A percentile compares a stretch with the other conserved stretches of the same genome.
Evolutionary conservation across 2,113 vertebrate species (phyloP).

Genomic region (Chionodraco myersi): DNA sequence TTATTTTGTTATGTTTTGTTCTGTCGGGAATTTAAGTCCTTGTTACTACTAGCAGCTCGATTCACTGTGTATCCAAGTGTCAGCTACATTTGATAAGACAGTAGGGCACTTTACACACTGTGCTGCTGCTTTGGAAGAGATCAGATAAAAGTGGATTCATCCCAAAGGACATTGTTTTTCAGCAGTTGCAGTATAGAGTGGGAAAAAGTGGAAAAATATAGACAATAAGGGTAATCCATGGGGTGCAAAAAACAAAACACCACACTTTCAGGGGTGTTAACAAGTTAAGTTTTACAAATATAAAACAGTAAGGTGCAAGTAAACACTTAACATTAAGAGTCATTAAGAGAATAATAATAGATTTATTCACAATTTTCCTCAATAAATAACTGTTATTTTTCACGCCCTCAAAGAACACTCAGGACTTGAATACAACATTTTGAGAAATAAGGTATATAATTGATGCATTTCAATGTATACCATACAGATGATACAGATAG

Average conservation of each 20-base stretch:
- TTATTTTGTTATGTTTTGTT: slow-evolving; percentile 19
- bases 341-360: neutral
- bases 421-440: neutral
- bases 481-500: neutral
- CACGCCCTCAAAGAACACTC: neutral
- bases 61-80: neutral
- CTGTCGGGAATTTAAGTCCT: neutral
- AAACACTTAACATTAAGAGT: neutral
- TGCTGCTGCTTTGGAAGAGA: neutral
- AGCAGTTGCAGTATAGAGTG: neutral
- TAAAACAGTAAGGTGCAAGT: neutral
- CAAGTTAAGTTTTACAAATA: neutral
- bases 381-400: neutral
- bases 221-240: neutral
- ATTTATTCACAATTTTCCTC: neutral
- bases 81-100: neutral
- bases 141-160: neutral
- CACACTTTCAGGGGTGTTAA: neutral
- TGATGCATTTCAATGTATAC: neutral
- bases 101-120: too few species aligned
- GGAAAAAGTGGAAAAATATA: neutral
- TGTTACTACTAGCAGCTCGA: neutral
- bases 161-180: neutral
- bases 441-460: neutral
- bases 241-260: neutral